Base-by-base conservation (phyloP, 2,113 vertebrate species). In the Electrona antarctica region DNA sequence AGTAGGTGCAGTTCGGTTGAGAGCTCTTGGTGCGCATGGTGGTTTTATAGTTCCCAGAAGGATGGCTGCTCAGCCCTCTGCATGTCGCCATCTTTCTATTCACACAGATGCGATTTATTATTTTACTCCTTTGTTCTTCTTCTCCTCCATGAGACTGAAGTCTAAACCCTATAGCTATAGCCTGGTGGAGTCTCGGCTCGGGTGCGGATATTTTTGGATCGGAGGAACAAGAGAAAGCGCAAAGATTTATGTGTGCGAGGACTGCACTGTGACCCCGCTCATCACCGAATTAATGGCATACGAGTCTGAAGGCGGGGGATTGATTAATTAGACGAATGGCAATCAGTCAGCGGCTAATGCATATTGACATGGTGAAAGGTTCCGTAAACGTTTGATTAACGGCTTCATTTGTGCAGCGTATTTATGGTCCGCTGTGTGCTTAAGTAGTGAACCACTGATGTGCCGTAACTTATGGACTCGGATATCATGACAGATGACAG, bases 241-340 rank as follows among this genome's bases (percentile, higher is more conserved):
- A 50, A 50, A 83, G 88, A 88, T 89, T 86, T 79, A 85, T 87
- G 70, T 60, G 33, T 58, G 61, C 45, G 71, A 52, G 72, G 83
- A 76, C 62, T 78, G 73, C 58, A 77, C 73, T 46, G 51, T 85
- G 81, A 77, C 81, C 75, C 85, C 56, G 67, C 83, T 84, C 87
- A 83, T 89, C 81, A 86, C 76, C 72, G 76, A 88, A 87, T 88
- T 86, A 89, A 88, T 88, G 78, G 78, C 79, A 82, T 82, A 67
- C 76, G 81, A 87, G 80, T 86, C 69, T 81, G 75, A 87, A 88
- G 82, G 88, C 83, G 83, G 83, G 62, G 74, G 73, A 90, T 86
- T 90, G 88, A 94, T 93, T 90, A 83, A 92, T 93, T 91, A 85
- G 87, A 90, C 88, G 88, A 92, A 90, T 89, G 86, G 87, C 71